phyloP scores from a whole-genome alignment of 2,797 vertebrate species.

The Austrolebias charrua region DNA sequence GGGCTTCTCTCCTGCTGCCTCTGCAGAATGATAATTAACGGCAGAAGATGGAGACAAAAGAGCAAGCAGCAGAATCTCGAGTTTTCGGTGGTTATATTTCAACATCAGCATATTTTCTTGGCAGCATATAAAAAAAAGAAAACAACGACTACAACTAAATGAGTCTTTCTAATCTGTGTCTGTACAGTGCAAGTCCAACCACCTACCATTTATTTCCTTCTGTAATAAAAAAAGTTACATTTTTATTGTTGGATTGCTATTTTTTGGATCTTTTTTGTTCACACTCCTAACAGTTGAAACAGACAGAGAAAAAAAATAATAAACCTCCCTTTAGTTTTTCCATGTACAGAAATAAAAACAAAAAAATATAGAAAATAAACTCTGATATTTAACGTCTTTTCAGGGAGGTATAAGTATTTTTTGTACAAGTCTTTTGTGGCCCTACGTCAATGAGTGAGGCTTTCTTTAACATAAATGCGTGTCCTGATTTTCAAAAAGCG shows the following conservation, averaged over 20 bases:
- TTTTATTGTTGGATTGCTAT: slow-evolving; percentile 27
- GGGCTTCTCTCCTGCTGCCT: too few relatives aligned
- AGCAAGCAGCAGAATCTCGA: slow-evolving; percentile 67
- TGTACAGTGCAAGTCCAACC: slow-evolving; percentile 75
- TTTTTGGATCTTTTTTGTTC: slow-evolving; percentile 23
- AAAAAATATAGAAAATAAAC: slow-evolving; percentile 68
- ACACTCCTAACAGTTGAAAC: slow-evolving; percentile 29
- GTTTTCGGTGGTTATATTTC: slow-evolving; percentile 84
- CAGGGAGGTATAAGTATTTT: slow-evolving; percentile 48
- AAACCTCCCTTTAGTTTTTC: slow-evolving; percentile 52
- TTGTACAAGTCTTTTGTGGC: slow-evolving; percentile 50
- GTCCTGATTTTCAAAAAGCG: slow-evolving; percentile 22
- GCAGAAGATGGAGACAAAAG: slow-evolving; percentile 20
- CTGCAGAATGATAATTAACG: too few relatives aligned
- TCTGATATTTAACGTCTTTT: slow-evolving; percentile 59
- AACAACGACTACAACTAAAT: slow-evolving; percentile 77
- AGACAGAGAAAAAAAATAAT: slow-evolving; percentile 41
- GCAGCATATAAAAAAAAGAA: slow-evolving; percentile 80
- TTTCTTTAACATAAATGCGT: slow-evolving; percentile 32
- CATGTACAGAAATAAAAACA: slow-evolving; percentile 50
- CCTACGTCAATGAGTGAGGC: slow-evolving; percentile 35
- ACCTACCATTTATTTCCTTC: slow-evolving; percentile 60
- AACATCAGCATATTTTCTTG: slow-evolving; percentile 82
- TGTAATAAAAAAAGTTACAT: slow-evolving; percentile 59
- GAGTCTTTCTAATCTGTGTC: slow-evolving; percentile 73